Conservation (phyloP, 2,797 vertebrate species). For the Syngnathus acus region DNA sequence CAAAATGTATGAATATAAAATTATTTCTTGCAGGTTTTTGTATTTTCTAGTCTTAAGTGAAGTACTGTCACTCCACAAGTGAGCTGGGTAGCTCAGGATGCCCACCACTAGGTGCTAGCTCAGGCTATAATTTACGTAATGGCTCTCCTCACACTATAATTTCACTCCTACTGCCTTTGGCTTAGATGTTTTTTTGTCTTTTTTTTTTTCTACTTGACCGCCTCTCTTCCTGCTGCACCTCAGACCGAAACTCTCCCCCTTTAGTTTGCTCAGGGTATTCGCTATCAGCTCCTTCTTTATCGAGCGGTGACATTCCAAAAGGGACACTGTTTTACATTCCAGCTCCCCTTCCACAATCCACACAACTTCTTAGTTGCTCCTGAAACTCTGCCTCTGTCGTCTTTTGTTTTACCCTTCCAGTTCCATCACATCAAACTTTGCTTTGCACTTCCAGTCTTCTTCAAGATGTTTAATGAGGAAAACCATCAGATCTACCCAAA, state of each 20-base stretch:
- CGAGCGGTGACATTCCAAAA: not conserved
- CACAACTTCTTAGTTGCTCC: not conserved
- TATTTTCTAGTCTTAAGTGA: no score
- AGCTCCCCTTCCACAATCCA: not conserved
- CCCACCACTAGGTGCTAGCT: not conserved
- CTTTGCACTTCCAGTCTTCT: not conserved
- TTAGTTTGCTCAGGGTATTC: not conserved
- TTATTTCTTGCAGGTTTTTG: conserved; percentile 21
- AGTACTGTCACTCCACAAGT: not conserved
- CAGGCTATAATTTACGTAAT: conserved; percentile 3
- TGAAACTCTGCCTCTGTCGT: no score
- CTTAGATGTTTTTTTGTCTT: not conserved
- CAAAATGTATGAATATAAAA: conserved; percentile 43
- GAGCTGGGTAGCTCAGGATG: not conserved
- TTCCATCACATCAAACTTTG: not conserved
- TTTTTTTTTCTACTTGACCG: not conserved
- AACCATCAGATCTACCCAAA: not conserved
- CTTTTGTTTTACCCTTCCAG: not conserved
- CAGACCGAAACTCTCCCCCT: not conserved
- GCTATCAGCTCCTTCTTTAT: not conserved
- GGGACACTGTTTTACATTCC: not conserved
- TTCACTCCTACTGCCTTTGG: not conserved
- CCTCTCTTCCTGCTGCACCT: not conserved
- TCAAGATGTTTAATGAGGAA: not conserved
- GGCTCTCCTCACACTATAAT: not conserved